These are phyloP conservation scores for Creontiades dilutus DNA, from an alignment of 2,888 invertebrate genomes.

Conservation along the genomic window DNA sequence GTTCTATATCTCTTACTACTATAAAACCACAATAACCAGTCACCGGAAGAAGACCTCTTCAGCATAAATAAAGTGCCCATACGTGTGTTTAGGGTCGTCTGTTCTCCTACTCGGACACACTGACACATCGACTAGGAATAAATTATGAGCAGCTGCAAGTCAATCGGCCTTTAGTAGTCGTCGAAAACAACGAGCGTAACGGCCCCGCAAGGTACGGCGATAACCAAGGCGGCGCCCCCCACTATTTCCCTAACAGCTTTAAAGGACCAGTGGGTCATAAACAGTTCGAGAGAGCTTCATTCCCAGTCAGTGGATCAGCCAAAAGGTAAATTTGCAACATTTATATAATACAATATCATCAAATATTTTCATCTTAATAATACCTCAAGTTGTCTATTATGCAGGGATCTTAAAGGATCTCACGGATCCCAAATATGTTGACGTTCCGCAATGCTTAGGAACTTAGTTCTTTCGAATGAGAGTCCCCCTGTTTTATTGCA, in stretches of 20 bases:
- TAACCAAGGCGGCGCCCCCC: slow-evolving; percentile 93
- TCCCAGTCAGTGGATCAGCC: not conserved
- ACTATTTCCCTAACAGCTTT: slow-evolving; percentile 98
- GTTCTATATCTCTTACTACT: no score
- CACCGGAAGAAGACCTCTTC: not conserved
- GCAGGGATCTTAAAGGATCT: no score
- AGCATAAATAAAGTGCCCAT: not conserved
- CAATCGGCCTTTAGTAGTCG: slow-evolving; percentile 89
- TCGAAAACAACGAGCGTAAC: slow-evolving; percentile 87
- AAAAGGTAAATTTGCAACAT: not conserved
- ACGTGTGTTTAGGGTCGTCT: slow-evolving; percentile 83
- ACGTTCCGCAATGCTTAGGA: no score
- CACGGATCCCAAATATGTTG: no score
- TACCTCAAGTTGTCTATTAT: no score
- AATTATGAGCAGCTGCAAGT: slow-evolving; percentile 96
- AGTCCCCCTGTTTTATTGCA: no score
- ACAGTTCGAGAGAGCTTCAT: slow-evolving; percentile 43
- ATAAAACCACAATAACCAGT: no score
- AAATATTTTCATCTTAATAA: no score
- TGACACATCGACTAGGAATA: slow-evolving; percentile 92
- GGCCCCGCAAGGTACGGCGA: slow-evolving; percentile 86
- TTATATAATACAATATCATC: no score
- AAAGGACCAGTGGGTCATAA: slow-evolving; percentile 20
- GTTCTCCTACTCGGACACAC: slow-evolving; percentile 94
- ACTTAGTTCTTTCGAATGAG: no score